Evolutionary conservation across 2,797 vertebrate genomes (phyloP).

Genomic region (Scleropages formosus): DNA sequence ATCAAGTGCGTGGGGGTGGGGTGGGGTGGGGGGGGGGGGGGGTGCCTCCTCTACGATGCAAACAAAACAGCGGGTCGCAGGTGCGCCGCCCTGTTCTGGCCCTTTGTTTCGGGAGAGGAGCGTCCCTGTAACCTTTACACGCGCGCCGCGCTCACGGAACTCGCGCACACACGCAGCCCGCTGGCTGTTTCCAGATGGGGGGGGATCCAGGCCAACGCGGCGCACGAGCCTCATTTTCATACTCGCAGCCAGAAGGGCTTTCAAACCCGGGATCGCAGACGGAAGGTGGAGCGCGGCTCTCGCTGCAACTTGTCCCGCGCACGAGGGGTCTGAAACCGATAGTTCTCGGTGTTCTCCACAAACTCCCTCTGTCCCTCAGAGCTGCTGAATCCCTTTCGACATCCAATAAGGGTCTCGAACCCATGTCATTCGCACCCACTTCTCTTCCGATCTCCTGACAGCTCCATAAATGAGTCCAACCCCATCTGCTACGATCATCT

Average conservation of each 20-base stretch:
- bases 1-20: conserved; percentile 40
- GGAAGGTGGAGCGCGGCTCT: neutral
- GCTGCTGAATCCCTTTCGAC: too few species aligned
- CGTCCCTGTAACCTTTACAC: conserved; percentile 20
- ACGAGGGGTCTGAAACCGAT: too few species aligned
- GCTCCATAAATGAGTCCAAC: too few species aligned
- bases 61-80: conserved; percentile 36
- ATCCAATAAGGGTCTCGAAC: too few species aligned
- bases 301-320: neutral
- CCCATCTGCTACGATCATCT: too few species aligned
- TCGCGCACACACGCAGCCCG: neutral
- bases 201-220: too few species aligned
- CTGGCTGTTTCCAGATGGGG: neutral
- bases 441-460: too few species aligned
- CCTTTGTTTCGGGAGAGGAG: conserved; percentile 29
- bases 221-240: neutral
- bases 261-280: neutral
- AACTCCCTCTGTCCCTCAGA: too few species aligned
- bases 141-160: neutral
- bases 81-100: conserved; percentile 20
- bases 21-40: conserved; percentile 1
- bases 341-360: too few species aligned
- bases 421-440: too few species aligned
- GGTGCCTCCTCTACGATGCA: conserved; percentile 27
- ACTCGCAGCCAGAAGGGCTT: neutral